Conservation (phyloP, 1,140 invertebrate genomes). For the Nasonia vitripennis region DNA sequence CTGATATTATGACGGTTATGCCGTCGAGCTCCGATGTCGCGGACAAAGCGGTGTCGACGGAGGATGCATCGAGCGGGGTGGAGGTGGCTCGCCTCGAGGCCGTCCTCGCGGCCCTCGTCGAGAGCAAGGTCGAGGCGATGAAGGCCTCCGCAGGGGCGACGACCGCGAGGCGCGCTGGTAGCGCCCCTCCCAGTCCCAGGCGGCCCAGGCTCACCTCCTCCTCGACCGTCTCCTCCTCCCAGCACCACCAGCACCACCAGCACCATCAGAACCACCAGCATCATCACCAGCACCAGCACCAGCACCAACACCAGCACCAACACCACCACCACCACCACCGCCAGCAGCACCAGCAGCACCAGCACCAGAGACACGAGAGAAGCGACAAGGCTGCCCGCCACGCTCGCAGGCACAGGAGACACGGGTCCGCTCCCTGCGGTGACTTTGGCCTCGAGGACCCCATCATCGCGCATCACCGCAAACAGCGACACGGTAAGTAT, state of each 20-base stretch:
- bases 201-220: constrained; percentile 69
- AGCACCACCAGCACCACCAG: constrained; percentile 63
- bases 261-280: constrained; percentile 53
- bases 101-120: constrained; percentile 79
- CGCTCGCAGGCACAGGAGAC: constrained; percentile 57
- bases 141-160: constrained; percentile 62
- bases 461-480: constrained; percentile 58
- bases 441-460: constrained; percentile 59
- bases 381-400: neutral
- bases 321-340: constrained; percentile 17
- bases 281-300: constrained; percentile 46
- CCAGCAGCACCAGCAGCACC: constrained; percentile 51
- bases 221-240: constrained; percentile 69
- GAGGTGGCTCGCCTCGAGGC: constrained; percentile 80
- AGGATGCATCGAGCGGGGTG: constrained; percentile 74
- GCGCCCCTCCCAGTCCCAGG: constrained; percentile 66
- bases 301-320: too few relatives aligned
- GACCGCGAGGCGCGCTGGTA: constrained; percentile 64
- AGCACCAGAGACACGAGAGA: constrained; percentile 54
- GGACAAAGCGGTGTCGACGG: constrained; percentile 83
- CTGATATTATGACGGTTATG: constrained; percentile 68
- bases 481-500: constrained; percentile 60
- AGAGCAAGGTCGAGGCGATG: constrained; percentile 77
- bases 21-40: constrained; percentile 75
- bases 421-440: constrained; percentile 69